phyloP scores from a whole-genome alignment of 2,797 vertebrate genomes.

The Onychomys leucogaster region DNA sequence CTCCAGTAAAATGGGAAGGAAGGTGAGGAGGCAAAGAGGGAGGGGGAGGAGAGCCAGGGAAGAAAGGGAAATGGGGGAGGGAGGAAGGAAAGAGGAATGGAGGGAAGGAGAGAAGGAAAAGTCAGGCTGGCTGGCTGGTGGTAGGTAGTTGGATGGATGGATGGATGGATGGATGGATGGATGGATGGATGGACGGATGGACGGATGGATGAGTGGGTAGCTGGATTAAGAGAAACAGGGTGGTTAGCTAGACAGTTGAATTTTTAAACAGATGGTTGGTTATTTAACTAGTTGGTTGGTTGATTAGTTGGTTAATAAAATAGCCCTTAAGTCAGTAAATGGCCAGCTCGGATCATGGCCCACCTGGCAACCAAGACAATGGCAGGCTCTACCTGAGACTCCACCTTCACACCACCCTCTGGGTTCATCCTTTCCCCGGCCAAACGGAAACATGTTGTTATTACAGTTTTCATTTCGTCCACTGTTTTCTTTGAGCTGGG shows the following conservation, averaged over 20 bases:
- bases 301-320: not conserved
- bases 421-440: not conserved
- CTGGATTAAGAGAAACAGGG: not conserved
- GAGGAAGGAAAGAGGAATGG: not conserved
- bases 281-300: not conserved
- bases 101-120: not conserved
- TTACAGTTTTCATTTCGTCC: not conserved
- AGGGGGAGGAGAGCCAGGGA: not conserved
- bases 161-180: not conserved
- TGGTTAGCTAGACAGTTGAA: not conserved
- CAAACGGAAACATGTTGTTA: not conserved
- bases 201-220: not conserved
- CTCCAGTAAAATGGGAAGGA: not conserved
- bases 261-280: not conserved
- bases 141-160: not conserved
- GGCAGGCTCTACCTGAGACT: not conserved
- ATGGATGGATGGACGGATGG: no score
- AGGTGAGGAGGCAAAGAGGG: not conserved
- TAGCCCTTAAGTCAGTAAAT: not conserved
- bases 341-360: not conserved
- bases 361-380: not conserved
- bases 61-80: fast-evolving
- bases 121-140: not conserved
- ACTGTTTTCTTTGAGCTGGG: not conserved
- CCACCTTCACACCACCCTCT: not conserved